Percentiles rank a stretch among this genome's conserved stretches.
These are phyloP conservation scores for Tachina grossa DNA, from an alignment of 2,888 invertebrate genomes.

Conservation along the genomic window DNA sequence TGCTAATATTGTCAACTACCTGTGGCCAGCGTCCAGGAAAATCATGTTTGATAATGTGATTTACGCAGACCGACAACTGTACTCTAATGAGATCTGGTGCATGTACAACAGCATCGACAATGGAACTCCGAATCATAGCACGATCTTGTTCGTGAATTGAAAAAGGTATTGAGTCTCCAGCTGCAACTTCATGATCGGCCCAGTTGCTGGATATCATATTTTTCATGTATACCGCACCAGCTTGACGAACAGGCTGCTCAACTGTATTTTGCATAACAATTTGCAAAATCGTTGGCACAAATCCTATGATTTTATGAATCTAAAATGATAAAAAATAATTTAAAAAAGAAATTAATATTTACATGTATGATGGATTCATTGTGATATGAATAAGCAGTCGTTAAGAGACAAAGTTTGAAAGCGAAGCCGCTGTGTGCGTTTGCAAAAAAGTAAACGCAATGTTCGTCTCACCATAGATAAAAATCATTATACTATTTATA, in stretches of 20 bases:
- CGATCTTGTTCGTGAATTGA: constrained; percentile 98
- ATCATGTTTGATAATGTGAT: constrained; percentile 96
- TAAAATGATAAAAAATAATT: constrained; percentile 79
- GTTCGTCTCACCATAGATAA: no score
- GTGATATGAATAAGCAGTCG: no score
- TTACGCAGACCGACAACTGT: constrained; percentile 96
- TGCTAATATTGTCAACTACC: constrained; percentile 96
- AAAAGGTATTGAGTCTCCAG: constrained; percentile 90
- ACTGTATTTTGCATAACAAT: constrained; percentile 95
- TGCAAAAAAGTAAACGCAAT: no score
- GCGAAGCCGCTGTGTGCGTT: no score
- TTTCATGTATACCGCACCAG: constrained; percentile 98
- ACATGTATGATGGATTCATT: no score
- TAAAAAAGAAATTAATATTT: no score
- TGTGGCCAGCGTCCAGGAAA: constrained; percentile 98
- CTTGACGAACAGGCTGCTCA: constrained; percentile 96
- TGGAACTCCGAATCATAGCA: constrained; percentile 94
- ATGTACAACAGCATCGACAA: constrained; percentile 97
- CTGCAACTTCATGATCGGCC: constrained; percentile 91
- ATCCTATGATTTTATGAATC: constrained; percentile 98
- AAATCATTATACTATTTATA: no score
- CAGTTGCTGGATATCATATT: constrained; percentile 95
- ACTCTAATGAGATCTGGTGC: constrained; percentile 95
- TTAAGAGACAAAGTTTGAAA: no score
- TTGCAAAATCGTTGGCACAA: constrained; percentile 96